Evolutionary conservation across 2,888 invertebrate species (phyloP), one percentile per base, ranked within the genome.

Genomic region (Conus canariensis): DNA sequence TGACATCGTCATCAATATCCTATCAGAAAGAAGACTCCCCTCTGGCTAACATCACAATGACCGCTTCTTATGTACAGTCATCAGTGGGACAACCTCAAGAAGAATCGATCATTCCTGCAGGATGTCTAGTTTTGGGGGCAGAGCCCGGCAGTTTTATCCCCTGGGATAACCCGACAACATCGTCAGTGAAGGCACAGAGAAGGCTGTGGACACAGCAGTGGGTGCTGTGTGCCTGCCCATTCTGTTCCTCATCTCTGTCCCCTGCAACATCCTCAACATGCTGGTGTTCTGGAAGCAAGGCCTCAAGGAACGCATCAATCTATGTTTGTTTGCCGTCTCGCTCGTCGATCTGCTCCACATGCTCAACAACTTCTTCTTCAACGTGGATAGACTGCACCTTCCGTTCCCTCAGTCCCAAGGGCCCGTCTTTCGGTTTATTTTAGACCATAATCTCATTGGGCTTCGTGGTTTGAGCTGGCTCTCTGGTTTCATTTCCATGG

Each of bases 211-310:
- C 30, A 64, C 58, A 2, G 70, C 67, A 25, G 70, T 85, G n/a
- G 70, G 64, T 5, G 85, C 64, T 25, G 56, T 64, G n/a, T 58
- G 60, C 7, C 58, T 89, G 58, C 64, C 64, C 58, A 19, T 83
- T 9, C 70, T 89, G 22, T 56, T 89, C 25, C 70, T 85, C 58
- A 70, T 89, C 58, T 25, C 59, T 16, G 85, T n/a, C 25, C 70
- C 85, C 7, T 14, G 60, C 58, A 83, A 85, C 58, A 8, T 85
- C 25, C 22, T 89, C 56, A 87, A 87, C 87, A 67, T 67, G 45
- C 45, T 67, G 70, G 87, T 87, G n/a, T 87, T 87, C 70, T 87
- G 64, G 45, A 87, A 45, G 19, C 87, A 87, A 19, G 87, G 87
- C 67, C 87, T 87, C 59, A 87, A 22, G 22, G 87, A 87, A 60